Base-by-base conservation (phyloP, 1,140 invertebrate species). In the Lepidurus apus region DNA sequence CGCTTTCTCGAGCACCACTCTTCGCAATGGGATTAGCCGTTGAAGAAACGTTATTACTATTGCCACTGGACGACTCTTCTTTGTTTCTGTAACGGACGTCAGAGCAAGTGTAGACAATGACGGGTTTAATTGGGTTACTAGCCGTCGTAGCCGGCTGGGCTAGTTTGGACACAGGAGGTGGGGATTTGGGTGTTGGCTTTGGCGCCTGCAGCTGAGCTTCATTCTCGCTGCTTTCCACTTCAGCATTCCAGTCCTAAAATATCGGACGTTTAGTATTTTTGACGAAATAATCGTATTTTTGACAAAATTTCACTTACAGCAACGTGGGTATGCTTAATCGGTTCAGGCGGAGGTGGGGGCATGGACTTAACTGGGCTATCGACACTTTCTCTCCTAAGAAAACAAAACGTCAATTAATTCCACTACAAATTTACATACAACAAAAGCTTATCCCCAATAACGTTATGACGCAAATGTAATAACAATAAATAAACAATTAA, bases 71-170 rank as follows among this genome's bases (percentile, higher is more conserved):
- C 6, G 13, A 21, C 21, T 65, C 53, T 17, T 65, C 53, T 45
- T 75, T 75, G 42, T 79, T 44, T 43, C 43, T 74, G 78, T 79
- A 79, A 34, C 78, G 78, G 24, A 79, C 47, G 24, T 79, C 78
- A 1, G 73, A 21, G 17, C 43, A 79, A 17, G 73, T 43, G 11
- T 75, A 79, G 8, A 75, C 42, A 74, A 44, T 34, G 6, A 24
- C 78, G 13, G 78, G 78, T 17, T 65, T 65, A 9, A 17, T 65
- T n/a, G 53, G 17, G 13, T 17, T 9, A 21, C 17, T 21, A 65
- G 53, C 53, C 17, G 53, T 7, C 7, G 53, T 21, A 7, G 53
- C 17, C 9, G 53, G 53, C 53, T 13, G 17, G 53, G 53, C 53
- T 4, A 65, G 53, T 65, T 65, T 65, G 17, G 53, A 65, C 13